Evolutionary conservation across 2,113 vertebrate species (phyloP).

Genomic region (Syrmaticus mikado): DNA sequence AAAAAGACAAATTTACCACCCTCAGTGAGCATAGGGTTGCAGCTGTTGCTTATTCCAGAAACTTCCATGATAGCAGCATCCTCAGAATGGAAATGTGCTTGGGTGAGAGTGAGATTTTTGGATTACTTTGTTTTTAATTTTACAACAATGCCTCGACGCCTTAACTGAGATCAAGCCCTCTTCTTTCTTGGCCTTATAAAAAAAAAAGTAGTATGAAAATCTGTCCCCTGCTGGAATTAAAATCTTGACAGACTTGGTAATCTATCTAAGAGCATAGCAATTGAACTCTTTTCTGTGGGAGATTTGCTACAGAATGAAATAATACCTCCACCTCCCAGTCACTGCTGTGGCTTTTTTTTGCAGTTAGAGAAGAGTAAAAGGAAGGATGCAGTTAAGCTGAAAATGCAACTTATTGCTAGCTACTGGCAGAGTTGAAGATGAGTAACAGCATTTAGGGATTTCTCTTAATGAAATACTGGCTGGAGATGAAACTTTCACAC

Average conservation of each 20-base stretch:
- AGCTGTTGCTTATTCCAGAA: not conserved
- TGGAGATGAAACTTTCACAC: not conserved
- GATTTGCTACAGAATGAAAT: not conserved
- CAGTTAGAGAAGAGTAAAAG: not conserved
- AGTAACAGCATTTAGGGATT: not conserved
- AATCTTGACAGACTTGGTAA: constrained; percentile 11
- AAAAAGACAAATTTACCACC: not conserved
- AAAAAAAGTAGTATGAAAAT: not conserved
- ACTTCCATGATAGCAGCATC: not conserved
- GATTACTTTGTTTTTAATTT: not conserved
- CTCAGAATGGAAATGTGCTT: not conserved
- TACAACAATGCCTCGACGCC: not conserved
- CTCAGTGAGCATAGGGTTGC: not conserved
- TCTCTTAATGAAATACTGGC: not conserved
- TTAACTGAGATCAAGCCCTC: not conserved
- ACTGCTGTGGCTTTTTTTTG: not conserved
- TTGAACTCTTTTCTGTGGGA: not conserved
- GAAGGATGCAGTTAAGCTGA: not conserved
- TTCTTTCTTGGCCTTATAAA: not conserved
- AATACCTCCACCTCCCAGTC: not conserved
- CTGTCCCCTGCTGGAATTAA: not conserved
- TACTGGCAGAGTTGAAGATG: not conserved
- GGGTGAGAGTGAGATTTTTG: not conserved
- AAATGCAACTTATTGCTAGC: not conserved
- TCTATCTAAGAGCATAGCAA: not conserved